Base-by-base conservation (phyloP, 2,888 invertebrate species). In the Drosophila meridionalis region DNA sequence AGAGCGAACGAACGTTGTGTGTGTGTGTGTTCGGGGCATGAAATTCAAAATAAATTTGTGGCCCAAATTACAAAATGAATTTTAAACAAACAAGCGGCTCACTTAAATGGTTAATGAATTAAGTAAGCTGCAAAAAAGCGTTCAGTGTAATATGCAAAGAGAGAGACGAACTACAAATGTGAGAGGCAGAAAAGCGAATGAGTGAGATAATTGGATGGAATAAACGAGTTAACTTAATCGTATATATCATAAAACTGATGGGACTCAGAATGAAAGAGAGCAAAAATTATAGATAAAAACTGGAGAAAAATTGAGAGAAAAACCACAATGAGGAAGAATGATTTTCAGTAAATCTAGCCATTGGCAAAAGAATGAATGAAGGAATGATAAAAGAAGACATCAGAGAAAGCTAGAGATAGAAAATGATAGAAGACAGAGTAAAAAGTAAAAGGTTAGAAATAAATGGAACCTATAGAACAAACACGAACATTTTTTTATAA, bases 41-140 rank as follows among this genome's bases (percentile, higher is more conserved):
- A 53, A 68, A 60, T 36, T 63, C 55, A n/a, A 55, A 64, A 80
- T 65, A 76, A 76, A 80, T 80, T 71, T 77, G 64, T 62, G 73
- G 73, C 58, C 20, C 47, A 81, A 77, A 81, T 77, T 66, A 48
- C 55, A 58, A 67, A 77, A 71, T 67, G 55, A 77, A 70, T 63
- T 72, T 76, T 36, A 62, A 34, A 12, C 73, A 80, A 69, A 65
- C 50, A 74, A 57, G 20, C 59, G 38, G 42, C 36, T 30, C 30
- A 52, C 30, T 74, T 64, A 50, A 69, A 69, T 55, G n/a, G 58
- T 64, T 58, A 58, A 63, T 73, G 59, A 66, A 66, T 65, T 38
- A 73, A 59, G 38, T 14, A 50, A 38, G 42, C 58, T 56, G 38
- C 42, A 28, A 50, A 58, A 60, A 61, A 45, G 32, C 34, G 26